Conservation (phyloP, 1,140 invertebrate genomes). For the Drosophila bocqueti region DNA sequence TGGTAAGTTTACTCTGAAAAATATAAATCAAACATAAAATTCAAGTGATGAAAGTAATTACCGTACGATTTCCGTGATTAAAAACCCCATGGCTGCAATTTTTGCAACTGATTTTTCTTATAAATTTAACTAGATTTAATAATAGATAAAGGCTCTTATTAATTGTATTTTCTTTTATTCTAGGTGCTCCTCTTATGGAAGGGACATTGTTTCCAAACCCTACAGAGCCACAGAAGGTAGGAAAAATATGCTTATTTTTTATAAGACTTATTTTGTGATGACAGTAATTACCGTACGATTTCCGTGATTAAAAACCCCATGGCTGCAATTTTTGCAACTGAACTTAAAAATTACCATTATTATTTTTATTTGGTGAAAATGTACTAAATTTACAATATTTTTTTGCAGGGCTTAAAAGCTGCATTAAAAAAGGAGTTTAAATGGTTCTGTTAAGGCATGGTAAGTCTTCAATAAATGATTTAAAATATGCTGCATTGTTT, state of each 20-base stretch:
- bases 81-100: conserved; percentile 71
- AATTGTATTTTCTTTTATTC: conserved; percentile 18
- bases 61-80: conserved; percentile 71
- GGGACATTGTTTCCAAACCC: rapidly evolving
- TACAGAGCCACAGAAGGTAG: conserved; percentile 12
- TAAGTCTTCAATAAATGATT: conserved; percentile 5
- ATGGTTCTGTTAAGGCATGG: conserved; percentile 1
- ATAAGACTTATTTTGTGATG: conserved; percentile 43
- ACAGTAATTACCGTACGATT: conserved; percentile 77
- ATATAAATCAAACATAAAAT: background rate
- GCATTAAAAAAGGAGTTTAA: background rate
- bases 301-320: conserved; percentile 67
- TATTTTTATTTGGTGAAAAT: background rate
- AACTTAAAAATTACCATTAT: background rate
- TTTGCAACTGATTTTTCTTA: conserved; percentile 65
- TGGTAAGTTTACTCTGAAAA: conserved; percentile 7
- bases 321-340: conserved; percentile 79
- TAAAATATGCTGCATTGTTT: background rate
- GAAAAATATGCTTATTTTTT: background rate
- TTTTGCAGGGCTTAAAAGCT: background rate
- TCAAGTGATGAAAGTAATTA: conserved; percentile 72
- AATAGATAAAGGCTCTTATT: background rate
- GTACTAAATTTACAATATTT: background rate
- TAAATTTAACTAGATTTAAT: background rate
- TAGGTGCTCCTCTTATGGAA: background rate